These are phyloP conservation scores for Hyaena hyaena DNA, from an alignment of 2,113 vertebrate genomes.

Conservation along the genomic window DNA sequence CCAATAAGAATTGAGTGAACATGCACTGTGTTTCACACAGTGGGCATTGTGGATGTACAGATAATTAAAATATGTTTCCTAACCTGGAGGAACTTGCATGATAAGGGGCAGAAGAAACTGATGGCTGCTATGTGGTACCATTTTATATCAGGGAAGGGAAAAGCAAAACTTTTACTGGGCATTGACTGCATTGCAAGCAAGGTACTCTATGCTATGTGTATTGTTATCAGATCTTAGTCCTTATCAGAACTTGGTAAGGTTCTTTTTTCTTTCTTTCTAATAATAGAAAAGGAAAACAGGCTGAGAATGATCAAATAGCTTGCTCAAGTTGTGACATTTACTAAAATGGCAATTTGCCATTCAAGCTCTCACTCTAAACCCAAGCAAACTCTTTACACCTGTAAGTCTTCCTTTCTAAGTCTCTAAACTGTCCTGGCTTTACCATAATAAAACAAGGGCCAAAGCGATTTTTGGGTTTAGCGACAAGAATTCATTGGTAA, in stretches of 20 bases:
- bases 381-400: background rate
- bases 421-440: background rate
- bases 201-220: background rate
- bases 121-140: background rate
- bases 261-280: background rate
- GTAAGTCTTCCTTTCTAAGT: background rate
- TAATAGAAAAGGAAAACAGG: background rate
- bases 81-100: background rate
- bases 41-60: background rate
- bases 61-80: background rate
- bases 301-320: background rate
- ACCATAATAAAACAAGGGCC: background rate
- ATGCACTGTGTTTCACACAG: background rate
- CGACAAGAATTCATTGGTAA: background rate
- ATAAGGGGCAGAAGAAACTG: background rate
- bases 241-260: background rate
- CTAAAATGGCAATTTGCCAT: background rate
- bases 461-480: background rate
- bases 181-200: background rate
- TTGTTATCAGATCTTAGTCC: background rate
- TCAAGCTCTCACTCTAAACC: background rate
- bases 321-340: background rate
- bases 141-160: background rate
- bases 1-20: background rate
- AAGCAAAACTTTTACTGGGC: background rate